Evolutionary conservation across 2,113 vertebrate species (phyloP).

Genomic region (Calidris pygmaea): DNA sequence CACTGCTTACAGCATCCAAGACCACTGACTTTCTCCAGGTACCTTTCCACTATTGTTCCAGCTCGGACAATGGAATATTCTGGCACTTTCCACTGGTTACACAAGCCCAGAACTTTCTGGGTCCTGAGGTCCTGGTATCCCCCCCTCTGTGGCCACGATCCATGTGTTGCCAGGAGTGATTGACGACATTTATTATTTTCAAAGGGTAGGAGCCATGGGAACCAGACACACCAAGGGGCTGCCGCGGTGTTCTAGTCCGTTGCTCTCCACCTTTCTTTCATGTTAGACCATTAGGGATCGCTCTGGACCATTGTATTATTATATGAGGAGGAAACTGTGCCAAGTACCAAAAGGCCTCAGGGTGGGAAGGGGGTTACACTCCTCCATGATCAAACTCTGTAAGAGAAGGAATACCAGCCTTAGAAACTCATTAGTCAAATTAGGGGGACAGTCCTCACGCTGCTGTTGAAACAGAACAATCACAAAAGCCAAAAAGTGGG

Average conservation of each 20-base stretch:
- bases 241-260: neutral
- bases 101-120: neutral
- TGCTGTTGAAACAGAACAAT: neutral
- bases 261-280: neutral
- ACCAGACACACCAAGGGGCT: neutral
- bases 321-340: neutral
- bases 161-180: neutral
- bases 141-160: neutral
- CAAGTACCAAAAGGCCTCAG: neutral
- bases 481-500: neutral
- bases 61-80: neutral
- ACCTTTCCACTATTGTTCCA: neutral
- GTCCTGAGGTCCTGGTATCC: neutral
- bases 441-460: fast-evolving
- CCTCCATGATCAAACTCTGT: neutral
- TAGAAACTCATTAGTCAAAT: neutral
- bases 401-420: neutral
- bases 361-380: neutral
- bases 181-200: neutral
- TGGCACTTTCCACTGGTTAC: neutral
- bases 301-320: neutral
- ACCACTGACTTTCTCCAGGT: neutral
- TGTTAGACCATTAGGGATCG: neutral
- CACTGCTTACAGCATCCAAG: neutral
- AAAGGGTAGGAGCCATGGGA: neutral